phyloP scores from a whole-genome alignment of 2,888 invertebrate species.

The Phortica magna region DNA sequence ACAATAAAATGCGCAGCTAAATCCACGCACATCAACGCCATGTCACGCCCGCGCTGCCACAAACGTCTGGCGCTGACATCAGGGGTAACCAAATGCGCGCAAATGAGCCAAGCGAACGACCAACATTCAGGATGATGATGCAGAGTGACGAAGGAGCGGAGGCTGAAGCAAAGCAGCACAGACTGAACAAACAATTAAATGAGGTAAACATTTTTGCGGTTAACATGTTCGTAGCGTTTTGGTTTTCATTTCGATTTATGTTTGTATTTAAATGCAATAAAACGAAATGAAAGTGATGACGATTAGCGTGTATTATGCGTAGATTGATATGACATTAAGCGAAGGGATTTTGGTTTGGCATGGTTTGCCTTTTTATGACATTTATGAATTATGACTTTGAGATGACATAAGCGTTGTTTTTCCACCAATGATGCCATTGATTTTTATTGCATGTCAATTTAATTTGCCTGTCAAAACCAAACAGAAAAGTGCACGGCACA shows the following conservation, averaged over 20 bases:
- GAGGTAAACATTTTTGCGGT: constrained; percentile 19
- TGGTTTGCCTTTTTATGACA: neutral
- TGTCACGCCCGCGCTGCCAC: neutral
- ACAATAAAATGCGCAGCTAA: neutral
- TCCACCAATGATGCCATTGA: neutral
- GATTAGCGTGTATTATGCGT: constrained; percentile 19
- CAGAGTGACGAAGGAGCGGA: neutral
- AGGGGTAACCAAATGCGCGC: neutral
- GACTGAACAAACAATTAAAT: constrained; percentile 16
- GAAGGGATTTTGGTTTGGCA: neutral
- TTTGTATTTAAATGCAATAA: constrained; percentile 1
- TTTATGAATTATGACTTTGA: constrained; percentile 9
- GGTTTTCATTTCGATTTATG: neutral
- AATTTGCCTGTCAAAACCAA: neutral
- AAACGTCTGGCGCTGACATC: neutral
- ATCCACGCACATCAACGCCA: neutral
- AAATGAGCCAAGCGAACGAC: neutral
- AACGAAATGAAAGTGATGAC: constrained; percentile 18
- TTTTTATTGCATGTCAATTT: neutral
- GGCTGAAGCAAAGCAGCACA: neutral
- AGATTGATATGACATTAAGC: constrained; percentile 15
- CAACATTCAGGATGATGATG: neutral
- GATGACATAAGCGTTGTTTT: neutral
- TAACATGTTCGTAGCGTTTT: neutral
- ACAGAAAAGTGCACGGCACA: neutral